Conservation (phyloP, 2,113 vertebrate genomes). For the Scortum barcoo region DNA sequence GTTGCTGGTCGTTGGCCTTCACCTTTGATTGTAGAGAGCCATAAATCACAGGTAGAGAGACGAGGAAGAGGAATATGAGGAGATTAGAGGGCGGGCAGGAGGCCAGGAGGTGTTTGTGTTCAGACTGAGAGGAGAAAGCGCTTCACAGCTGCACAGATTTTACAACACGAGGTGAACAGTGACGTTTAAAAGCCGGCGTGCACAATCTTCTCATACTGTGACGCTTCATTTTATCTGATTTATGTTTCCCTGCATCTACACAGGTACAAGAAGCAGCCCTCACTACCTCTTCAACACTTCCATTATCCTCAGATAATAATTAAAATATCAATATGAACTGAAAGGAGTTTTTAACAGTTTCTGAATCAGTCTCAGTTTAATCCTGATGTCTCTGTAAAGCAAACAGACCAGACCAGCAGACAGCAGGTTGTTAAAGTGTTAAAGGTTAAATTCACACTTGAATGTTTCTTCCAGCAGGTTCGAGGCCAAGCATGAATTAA, state of each 20-base stretch:
- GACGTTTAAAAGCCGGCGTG: not conserved
- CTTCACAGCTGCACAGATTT: slow-evolving; percentile 20
- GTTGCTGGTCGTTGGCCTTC: slow-evolving; percentile 44
- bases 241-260: not conserved
- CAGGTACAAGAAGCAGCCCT: not conserved
- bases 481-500: too few species aligned
- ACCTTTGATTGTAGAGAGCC: slow-evolving; percentile 46
- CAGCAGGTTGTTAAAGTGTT: too few species aligned
- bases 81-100: slow-evolving; percentile 39
- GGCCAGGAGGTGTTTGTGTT: slow-evolving; percentile 25
- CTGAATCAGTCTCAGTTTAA: too few species aligned
- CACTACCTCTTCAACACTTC: not conserved
- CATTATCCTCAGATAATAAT: not conserved
- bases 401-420: too few species aligned
- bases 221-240: not conserved
- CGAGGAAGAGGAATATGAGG: slow-evolving; percentile 10
- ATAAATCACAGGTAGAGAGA: slow-evolving; percentile 62
- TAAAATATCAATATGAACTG: too few species aligned
- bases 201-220: too few species aligned
- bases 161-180: not conserved
- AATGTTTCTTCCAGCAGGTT: too few species aligned
- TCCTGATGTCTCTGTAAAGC: too few species aligned
- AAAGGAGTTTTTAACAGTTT: too few species aligned
- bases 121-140: not conserved
- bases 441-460: too few species aligned